Conservation (phyloP, 2,113 vertebrate species). For the Paramisgurnus dabryanus region DNA sequence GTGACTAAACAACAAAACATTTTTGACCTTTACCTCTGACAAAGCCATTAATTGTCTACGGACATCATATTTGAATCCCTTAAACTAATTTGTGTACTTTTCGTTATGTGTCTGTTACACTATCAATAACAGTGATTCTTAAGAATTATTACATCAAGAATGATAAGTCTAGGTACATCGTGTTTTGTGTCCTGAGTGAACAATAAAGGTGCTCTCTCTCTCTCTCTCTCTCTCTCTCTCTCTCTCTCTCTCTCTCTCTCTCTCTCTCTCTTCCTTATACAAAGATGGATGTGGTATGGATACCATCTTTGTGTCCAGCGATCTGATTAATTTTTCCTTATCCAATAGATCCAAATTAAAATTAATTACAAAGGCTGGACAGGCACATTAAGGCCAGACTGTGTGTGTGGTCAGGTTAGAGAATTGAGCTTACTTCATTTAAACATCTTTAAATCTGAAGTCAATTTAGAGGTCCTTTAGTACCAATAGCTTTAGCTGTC, state of each 20-base stretch:
- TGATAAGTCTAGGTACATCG: not conserved
- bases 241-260: constrained; percentile 3
- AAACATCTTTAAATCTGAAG: not conserved
- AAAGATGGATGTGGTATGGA: constrained; percentile 35
- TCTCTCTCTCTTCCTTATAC: not conserved
- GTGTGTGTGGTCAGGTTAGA: not conserved
- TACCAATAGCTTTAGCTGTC: not conserved
- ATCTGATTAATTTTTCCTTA: constrained; percentile 42
- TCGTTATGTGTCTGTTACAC: not conserved
- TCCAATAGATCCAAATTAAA: constrained; percentile 44
- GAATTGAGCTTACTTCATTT: not conserved
- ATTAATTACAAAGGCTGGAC: constrained; percentile 38
- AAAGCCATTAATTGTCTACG: too few relatives aligned
- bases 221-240: constrained; percentile 3
- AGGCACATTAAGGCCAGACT: constrained; percentile 10
- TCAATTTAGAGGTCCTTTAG: not conserved
- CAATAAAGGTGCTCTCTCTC: not conserved
- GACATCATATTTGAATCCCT: not conserved
- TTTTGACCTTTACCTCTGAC: not conserved
- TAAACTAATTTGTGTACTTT: not conserved
- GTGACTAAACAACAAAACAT: not conserved
- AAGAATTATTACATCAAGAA: too few relatives aligned
- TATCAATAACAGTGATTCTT: too few relatives aligned
- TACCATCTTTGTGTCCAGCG: constrained; percentile 32
- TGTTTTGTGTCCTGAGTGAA: not conserved